A percentile compares a stretch with the other conserved stretches of the same genome.
These are phyloP conservation scores for Oreotrochilus melanogaster DNA, from an alignment of 2,113 vertebrate genomes.

Conservation along the genomic window DNA sequence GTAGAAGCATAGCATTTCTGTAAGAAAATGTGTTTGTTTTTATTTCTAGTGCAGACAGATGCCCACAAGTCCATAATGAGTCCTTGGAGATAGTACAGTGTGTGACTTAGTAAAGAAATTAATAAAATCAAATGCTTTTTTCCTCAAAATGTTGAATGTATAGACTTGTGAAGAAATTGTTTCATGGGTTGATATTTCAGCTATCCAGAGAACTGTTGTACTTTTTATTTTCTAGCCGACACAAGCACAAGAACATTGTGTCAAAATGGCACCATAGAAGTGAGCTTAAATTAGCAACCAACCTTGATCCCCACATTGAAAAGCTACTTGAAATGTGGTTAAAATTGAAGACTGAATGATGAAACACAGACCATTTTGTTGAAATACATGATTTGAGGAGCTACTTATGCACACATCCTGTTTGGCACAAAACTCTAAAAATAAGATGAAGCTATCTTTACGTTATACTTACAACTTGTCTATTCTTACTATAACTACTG, in stretches of 20 bases:
- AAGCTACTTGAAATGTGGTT: not conserved
- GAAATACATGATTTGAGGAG: not conserved
- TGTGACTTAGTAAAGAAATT: not conserved
- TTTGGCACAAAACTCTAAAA: not conserved
- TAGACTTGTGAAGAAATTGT: not conserved
- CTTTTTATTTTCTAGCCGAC: not conserved
- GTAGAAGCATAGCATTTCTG: not conserved
- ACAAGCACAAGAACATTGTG: not conserved
- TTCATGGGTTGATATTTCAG: not conserved
- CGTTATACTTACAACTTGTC: not conserved
- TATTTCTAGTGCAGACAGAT: not conserved
- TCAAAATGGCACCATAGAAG: not conserved
- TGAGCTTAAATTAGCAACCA: not conserved
- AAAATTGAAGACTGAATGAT: not conserved
- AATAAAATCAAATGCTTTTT: not conserved
- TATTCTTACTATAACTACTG: not conserved
- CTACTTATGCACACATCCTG: not conserved
- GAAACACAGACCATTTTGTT: not conserved
- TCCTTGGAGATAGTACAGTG: not conserved
- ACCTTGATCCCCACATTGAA: not conserved
- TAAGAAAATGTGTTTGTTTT: constrained; percentile 7
- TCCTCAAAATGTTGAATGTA: not conserved
- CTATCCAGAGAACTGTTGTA: not conserved
- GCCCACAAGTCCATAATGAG: not conserved
- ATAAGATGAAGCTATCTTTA: not conserved